Evolutionary conservation across 1,140 invertebrate genomes (phyloP).

Genomic region (Lepidurus packardi): DNA sequence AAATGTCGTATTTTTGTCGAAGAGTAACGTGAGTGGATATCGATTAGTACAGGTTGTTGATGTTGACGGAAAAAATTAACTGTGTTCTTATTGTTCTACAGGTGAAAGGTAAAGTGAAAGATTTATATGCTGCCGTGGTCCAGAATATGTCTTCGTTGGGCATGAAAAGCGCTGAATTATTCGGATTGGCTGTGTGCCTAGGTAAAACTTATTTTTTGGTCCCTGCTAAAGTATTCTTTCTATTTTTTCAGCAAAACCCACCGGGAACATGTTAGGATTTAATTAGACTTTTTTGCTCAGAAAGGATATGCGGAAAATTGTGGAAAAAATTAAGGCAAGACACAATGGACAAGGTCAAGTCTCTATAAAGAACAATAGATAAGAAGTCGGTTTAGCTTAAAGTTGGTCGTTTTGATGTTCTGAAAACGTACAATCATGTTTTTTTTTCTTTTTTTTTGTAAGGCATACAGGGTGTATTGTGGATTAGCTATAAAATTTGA

Average conservation of each 20-base stretch:
- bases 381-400: not conserved
- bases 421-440: constrained; percentile 23
- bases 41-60: too few species aligned
- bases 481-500: not conserved
- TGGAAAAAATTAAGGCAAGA: not conserved
- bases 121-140: constrained; percentile 74
- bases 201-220: constrained; percentile 51
- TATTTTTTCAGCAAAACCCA: not conserved
- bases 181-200: constrained; percentile 71
- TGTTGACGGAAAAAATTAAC: not conserved
- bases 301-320: too few species aligned
- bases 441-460: constrained; percentile 11
- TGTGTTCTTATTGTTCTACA: constrained; percentile 47
- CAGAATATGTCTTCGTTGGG: constrained; percentile 66
- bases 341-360: not conserved
- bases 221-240: not conserved
- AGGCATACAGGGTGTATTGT: not conserved
- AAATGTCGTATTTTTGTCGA: too few species aligned
- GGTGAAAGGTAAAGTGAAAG: constrained; percentile 74
- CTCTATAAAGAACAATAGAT: constrained; percentile 14
- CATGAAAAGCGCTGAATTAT: constrained; percentile 74
- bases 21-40: too few species aligned
- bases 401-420: not conserved
- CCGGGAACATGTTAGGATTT: not conserved
- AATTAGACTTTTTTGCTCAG: not conserved